phyloP scores from a whole-genome alignment of 1,140 invertebrate species.

The Ruditapes philippinarum region DNA sequence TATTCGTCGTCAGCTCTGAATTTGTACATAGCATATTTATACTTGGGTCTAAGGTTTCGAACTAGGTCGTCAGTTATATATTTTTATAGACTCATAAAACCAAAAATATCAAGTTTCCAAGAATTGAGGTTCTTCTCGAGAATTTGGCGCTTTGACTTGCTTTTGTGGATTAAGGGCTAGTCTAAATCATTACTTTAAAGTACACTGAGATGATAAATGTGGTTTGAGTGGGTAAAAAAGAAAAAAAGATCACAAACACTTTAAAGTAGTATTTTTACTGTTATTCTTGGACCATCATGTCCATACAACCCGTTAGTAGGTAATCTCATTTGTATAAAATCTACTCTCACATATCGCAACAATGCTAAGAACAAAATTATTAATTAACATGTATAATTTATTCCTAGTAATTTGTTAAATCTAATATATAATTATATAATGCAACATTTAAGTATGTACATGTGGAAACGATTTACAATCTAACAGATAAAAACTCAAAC shows the following conservation, averaged over 20 bases:
- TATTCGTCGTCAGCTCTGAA: no score
- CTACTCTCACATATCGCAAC: conserved; percentile 33
- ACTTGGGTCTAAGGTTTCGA: no score
- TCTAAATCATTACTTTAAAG: no score
- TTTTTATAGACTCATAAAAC: no score
- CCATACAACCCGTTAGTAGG: conserved; percentile 36
- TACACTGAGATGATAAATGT: no score
- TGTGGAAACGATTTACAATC: background rate
- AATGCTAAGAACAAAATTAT: conserved; percentile 33
- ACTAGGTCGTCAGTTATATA: no score
- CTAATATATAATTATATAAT: conserved; percentile 2
- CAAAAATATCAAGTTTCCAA: no score
- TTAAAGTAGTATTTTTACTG: conserved; percentile 21
- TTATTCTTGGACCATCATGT: conserved; percentile 35
- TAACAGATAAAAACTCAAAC: background rate
- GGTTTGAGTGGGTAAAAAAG: no score
- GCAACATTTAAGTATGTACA: conserved; percentile 14
- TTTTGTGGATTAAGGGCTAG: no score
- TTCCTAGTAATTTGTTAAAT: conserved; percentile 42
- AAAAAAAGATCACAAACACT: conserved; percentile 2
- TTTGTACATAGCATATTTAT: no score
- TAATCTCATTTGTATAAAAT: conserved; percentile 56
- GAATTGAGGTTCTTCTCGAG: no score
- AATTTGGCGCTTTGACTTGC: no score
- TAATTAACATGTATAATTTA: conserved; percentile 28